Evolutionary conservation across 2,113 vertebrate genomes (phyloP).

Genomic region (Xenopus laevis): DNA sequence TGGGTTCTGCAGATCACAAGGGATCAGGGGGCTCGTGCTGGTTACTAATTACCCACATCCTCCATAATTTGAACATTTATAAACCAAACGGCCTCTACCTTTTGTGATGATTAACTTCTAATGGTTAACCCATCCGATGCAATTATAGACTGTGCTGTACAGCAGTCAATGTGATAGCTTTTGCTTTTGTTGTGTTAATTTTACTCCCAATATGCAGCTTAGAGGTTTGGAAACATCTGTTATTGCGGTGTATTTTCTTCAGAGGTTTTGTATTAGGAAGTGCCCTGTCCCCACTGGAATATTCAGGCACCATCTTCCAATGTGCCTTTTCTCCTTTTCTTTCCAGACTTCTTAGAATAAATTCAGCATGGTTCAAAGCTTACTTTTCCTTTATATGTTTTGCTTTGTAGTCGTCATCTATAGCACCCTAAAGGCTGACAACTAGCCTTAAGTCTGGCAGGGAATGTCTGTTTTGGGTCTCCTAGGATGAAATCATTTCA

Average conservation of each 20-base stretch:
- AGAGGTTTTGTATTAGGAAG: background rate
- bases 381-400: no score
- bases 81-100: conserved; percentile 68
- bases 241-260: background rate
- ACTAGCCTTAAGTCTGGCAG: conserved; percentile 1
- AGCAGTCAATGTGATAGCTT: no score
- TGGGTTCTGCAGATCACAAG: conserved; percentile 35
- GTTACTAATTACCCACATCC: conserved; percentile 97
- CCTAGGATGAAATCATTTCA: conserved; percentile 76
- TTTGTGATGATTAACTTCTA: conserved; percentile 78
- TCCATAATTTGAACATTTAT: conserved; percentile 91
- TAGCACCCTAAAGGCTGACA: background rate
- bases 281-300: background rate
- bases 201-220: conserved; percentile 7
- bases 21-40: conserved; percentile 44
- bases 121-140: conserved; percentile 53
- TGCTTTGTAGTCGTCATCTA: background rate
- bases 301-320: no score
- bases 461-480: conserved; percentile 58
- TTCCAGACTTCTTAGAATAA: background rate
- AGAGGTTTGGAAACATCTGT: background rate
- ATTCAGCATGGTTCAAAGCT: no score
- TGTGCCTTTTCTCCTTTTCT: conserved; percentile 21
- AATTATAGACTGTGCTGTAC: conserved; percentile 18
- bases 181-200: conserved; percentile 2